Evolutionary conservation across 2,797 vertebrate genomes (phyloP).

Genomic region (Anabacerthia variegaticeps): DNA sequence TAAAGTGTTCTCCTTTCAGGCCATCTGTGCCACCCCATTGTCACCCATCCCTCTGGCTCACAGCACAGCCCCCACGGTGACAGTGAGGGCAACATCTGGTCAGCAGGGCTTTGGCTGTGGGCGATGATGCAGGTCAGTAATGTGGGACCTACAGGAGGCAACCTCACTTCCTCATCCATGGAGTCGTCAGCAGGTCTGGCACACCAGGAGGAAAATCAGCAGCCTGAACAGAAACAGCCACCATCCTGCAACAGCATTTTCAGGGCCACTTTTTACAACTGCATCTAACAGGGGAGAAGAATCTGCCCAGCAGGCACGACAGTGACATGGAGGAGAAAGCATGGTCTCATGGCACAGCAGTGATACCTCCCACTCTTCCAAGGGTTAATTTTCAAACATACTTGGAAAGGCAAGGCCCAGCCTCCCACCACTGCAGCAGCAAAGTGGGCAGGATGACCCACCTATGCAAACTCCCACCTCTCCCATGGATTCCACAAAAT

Average conservation of each 20-base stretch:
- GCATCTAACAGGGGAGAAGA: not conserved
- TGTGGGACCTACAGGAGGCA: not conserved
- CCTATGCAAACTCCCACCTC: not conserved
- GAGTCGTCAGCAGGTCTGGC: not conserved
- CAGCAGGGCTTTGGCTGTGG: accelerated
- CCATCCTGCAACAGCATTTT: not conserved
- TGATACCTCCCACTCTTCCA: not conserved
- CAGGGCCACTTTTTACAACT: not conserved
- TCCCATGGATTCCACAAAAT: not conserved
- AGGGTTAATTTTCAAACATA: not conserved
- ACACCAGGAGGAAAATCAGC: not conserved
- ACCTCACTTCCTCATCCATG: accelerated
- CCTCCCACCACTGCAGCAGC: not conserved
- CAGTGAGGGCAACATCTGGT: not conserved
- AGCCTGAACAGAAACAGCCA: not conserved
- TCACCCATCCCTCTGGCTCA: not conserved
- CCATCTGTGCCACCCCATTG: constrained; percentile 5
- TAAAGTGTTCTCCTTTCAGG: not conserved
- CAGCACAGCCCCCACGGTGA: accelerated
- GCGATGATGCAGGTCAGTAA: not conserved
- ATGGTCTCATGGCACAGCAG: not conserved
- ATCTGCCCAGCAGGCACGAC: not conserved
- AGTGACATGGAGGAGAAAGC: not conserved
- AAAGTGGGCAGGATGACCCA: not conserved
- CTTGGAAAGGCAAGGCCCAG: not conserved